phyloP scores from a whole-genome alignment of 2,888 invertebrate genomes.

The Erebia ligea region DNA sequence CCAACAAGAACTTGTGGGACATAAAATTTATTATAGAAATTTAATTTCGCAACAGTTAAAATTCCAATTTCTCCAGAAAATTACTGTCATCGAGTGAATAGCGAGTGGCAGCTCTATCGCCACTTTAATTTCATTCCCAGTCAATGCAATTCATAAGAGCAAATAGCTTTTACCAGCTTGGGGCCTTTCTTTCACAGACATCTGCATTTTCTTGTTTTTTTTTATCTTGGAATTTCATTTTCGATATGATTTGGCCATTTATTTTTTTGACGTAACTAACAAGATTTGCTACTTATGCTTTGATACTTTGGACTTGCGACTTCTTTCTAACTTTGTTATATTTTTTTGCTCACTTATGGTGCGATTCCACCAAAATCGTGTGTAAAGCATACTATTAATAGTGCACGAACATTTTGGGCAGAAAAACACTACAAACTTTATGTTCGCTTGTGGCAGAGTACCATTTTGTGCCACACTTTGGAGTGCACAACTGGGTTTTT shows the following conservation, averaged over 20 bases:
- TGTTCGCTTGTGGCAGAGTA: too few relatives aligned
- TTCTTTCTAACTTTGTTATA: too few relatives aligned
- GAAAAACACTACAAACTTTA: too few relatives aligned
- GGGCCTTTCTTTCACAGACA: constrained; percentile 17
- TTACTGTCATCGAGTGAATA: constrained; percentile 27
- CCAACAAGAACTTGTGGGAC: not conserved
- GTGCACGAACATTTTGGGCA: too few relatives aligned
- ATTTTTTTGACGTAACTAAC: not conserved
- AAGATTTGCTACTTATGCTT: not conserved
- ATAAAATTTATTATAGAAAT: constrained; percentile 18
- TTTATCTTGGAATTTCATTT: constrained; percentile 1
- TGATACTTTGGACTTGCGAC: not conserved
- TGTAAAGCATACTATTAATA: too few relatives aligned
- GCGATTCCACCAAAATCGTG: too few relatives aligned
- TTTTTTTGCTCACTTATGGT: too few relatives aligned
- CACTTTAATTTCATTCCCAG: constrained; percentile 33
- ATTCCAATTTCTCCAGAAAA: constrained; percentile 34
- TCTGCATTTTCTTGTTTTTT: constrained; percentile 20
- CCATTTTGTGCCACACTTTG: too few relatives aligned
- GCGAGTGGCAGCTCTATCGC: constrained; percentile 27
- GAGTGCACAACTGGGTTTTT: too few relatives aligned
- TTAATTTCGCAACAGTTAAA: constrained; percentile 25
- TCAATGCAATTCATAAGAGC: constrained; percentile 38
- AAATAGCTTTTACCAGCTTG: constrained; percentile 33
- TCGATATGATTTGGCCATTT: not conserved